Conservation (phyloP, 2,113 vertebrate species). For the Aix galericulata region DNA sequence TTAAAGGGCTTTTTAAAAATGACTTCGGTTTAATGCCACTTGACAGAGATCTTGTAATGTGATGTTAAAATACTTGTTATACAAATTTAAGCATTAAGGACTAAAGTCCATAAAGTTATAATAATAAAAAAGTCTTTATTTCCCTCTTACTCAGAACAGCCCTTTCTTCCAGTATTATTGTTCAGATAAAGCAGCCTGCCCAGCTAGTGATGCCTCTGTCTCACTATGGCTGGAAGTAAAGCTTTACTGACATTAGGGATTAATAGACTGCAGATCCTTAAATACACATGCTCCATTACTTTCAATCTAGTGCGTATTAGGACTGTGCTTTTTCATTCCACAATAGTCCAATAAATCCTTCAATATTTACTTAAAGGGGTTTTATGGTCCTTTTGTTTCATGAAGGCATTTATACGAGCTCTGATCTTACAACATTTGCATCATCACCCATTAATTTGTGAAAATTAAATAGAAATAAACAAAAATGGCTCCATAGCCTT, state of each 20-base stretch:
- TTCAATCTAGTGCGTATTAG: neutral
- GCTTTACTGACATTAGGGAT: neutral
- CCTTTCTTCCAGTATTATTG: neutral
- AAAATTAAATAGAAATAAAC: neutral
- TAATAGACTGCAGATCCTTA: neutral
- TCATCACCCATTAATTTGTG: neutral
- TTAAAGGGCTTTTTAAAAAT: neutral
- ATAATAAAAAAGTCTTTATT: fast-evolving
- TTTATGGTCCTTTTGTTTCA: neutral
- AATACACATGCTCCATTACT: neutral
- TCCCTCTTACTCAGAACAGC: neutral
- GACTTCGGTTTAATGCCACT: neutral
- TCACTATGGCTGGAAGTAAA: neutral
- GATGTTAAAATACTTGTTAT: neutral
- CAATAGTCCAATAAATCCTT: neutral
- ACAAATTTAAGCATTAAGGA: neutral
- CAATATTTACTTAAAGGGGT: neutral
- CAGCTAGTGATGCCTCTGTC: neutral
- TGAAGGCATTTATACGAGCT: neutral
- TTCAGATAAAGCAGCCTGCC: neutral
- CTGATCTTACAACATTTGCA: neutral
- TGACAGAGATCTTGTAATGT: neutral
- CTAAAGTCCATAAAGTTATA: neutral
- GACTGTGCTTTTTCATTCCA: neutral
- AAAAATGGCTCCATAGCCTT: neutral